These are phyloP conservation scores for Coenonympha arcania DNA, from an alignment of 2,888 invertebrate genomes.

Conservation along the genomic window DNA sequence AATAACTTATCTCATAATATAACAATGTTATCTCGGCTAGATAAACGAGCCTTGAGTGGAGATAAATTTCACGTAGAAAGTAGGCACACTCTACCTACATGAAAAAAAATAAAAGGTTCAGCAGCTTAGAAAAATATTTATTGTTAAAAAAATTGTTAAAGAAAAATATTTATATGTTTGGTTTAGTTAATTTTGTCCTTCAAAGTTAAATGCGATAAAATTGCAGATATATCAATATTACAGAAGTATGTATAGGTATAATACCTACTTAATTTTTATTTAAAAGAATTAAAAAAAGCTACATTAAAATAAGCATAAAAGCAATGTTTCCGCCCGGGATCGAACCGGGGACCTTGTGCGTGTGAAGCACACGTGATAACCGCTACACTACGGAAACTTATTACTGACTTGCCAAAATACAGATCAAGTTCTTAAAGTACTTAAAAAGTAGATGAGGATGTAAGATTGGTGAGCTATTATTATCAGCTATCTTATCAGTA, in stretches of 20 bases:
- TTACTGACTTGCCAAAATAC: background rate
- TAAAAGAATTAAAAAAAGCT: background rate
- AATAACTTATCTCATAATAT: background rate
- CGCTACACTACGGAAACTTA: constrained; percentile 82
- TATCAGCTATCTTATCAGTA: too few species aligned
- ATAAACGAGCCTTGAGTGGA: background rate
- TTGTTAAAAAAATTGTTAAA: too few species aligned
- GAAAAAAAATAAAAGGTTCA: background rate
- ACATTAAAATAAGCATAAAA: background rate
- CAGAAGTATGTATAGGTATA: too few species aligned
- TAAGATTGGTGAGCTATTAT: too few species aligned
- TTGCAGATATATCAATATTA: too few species aligned
- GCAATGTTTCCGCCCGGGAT: constrained; percentile 70
- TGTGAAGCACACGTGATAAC: constrained; percentile 87
- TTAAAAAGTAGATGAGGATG: too few species aligned
- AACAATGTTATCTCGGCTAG: background rate
- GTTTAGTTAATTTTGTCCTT: too few species aligned
- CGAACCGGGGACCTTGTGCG: constrained; percentile 83
- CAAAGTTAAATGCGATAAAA: too few species aligned
- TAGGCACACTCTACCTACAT: background rate
- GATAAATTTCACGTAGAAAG: background rate
- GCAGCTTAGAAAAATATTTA: too few species aligned
- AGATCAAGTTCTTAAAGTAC: background rate
- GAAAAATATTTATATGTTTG: too few species aligned
- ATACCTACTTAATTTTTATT: too few species aligned